A percentile compares a stretch with the other conserved stretches of the same genome.
These are phyloP conservation scores for Cybosia mesomella DNA, from an alignment of 2,888 invertebrate genomes.

Conservation along the genomic window DNA sequence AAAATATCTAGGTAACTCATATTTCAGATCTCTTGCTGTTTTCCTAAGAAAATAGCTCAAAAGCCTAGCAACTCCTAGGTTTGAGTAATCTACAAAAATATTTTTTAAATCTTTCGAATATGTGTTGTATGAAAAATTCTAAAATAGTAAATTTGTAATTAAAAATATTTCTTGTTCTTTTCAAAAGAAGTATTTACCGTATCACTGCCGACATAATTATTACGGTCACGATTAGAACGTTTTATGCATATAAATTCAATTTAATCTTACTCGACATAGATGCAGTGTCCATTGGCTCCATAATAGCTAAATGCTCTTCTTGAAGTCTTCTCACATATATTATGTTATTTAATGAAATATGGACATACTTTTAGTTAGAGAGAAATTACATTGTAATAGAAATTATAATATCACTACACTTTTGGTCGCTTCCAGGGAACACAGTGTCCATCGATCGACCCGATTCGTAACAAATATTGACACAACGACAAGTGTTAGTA, in stretches of 20 bases:
- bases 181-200: neutral
- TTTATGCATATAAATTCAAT: slow-evolving; percentile 22
- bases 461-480: slow-evolving; percentile 69
- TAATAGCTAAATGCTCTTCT: slow-evolving; percentile 39
- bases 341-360: slow-evolving; percentile 5
- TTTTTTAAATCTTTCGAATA: neutral
- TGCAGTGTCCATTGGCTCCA: slow-evolving; percentile 64
- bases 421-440: slow-evolving; percentile 32
- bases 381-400: slow-evolving; percentile 29
- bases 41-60: neutral
- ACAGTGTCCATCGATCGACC: slow-evolving; percentile 58
- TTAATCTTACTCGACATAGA: slow-evolving; percentile 63
- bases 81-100: neutral
- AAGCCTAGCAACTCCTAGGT: neutral
- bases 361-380: slow-evolving; percentile 14
- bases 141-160: too few relatives aligned
- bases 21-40: neutral
- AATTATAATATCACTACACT: slow-evolving; percentile 48
- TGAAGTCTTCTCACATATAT: slow-evolving; percentile 27
- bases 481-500: slow-evolving; percentile 56
- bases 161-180: neutral
- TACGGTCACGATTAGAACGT: neutral
- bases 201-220: neutral
- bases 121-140: neutral
- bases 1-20: neutral